Evolutionary conservation across 1,140 invertebrate genomes (phyloP).

Genomic region (Drosophila mauritiana): DNA sequence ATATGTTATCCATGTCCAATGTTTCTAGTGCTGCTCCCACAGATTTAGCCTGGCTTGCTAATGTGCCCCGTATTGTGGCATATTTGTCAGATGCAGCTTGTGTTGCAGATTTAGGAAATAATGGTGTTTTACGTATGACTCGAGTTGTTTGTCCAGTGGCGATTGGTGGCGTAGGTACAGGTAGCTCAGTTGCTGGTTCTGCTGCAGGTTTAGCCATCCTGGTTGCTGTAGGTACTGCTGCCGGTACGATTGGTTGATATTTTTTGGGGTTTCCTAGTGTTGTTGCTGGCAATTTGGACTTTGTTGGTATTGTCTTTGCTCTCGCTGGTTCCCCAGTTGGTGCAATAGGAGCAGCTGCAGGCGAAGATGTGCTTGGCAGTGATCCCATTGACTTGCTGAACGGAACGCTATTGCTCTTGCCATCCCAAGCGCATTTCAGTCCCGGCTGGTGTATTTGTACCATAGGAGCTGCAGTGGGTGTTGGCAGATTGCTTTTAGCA

Average conservation of each 20-base stretch:
- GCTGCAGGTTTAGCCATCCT: neutral
- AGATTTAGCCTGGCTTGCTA: too few relatives aligned
- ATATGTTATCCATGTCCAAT: too few relatives aligned
- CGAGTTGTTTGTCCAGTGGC: neutral
- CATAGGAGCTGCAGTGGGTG: neutral
- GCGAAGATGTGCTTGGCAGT: neutral
- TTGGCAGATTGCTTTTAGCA: neutral
- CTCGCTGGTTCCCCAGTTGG: neutral
- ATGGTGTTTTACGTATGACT: too few relatives aligned
- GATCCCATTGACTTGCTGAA: neutral
- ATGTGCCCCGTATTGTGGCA: neutral
- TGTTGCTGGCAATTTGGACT: neutral
- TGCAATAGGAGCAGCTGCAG: neutral
- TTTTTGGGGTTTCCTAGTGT: neutral
- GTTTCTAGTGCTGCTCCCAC: neutral
- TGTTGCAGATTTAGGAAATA: neutral
- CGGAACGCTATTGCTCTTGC: neutral
- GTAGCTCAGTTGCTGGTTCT: neutral
- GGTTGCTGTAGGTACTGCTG: too few relatives aligned
- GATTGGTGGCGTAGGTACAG: too few relatives aligned
- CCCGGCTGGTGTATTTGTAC: conserved; percentile 8
- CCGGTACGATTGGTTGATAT: neutral
- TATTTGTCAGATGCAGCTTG: neutral
- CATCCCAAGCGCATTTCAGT: conserved; percentile 5
- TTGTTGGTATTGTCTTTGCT: neutral